Conservation (phyloP, 1,140 invertebrate genomes). For the Theocolax elegans region DNA sequence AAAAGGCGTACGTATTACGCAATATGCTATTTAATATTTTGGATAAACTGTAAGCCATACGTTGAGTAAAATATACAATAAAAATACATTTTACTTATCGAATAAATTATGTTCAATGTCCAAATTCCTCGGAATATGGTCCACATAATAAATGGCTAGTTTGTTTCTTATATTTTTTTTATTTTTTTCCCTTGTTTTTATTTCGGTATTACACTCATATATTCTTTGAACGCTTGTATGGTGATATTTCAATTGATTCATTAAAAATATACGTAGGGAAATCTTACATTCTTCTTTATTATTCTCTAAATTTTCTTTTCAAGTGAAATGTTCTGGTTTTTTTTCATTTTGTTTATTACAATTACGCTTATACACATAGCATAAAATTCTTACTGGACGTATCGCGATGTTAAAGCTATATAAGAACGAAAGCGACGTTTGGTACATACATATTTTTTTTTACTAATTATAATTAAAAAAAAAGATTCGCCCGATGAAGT, state of each 20-base stretch:
- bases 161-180: neutral
- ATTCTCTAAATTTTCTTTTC: conserved; percentile 5
- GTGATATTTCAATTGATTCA: conserved; percentile 2
- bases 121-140: conserved; percentile 11
- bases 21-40: neutral
- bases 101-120: conserved; percentile 40
- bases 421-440: neutral
- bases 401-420: conserved; percentile 24
- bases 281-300: conserved; percentile 29
- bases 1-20: conserved; percentile 1
- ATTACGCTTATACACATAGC: conserved; percentile 19
- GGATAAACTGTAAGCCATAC: conserved; percentile 18
- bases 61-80: conserved; percentile 34
- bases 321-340: conserved; percentile 18
- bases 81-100: conserved; percentile 43
- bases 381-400: conserved; percentile 28
- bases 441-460: conserved; percentile 5
- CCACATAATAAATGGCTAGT: conserved; percentile 29
- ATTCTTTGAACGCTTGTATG: conserved; percentile 14
- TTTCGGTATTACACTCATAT: conserved; percentile 4
- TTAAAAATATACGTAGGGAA: conserved; percentile 27
- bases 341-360: too few relatives aligned
- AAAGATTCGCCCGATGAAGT: too few relatives aligned
- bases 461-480: too few relatives aligned
- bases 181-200: neutral